Base-by-base conservation (phyloP, 2,113 vertebrate species). In the Nipponia nippon region DNA sequence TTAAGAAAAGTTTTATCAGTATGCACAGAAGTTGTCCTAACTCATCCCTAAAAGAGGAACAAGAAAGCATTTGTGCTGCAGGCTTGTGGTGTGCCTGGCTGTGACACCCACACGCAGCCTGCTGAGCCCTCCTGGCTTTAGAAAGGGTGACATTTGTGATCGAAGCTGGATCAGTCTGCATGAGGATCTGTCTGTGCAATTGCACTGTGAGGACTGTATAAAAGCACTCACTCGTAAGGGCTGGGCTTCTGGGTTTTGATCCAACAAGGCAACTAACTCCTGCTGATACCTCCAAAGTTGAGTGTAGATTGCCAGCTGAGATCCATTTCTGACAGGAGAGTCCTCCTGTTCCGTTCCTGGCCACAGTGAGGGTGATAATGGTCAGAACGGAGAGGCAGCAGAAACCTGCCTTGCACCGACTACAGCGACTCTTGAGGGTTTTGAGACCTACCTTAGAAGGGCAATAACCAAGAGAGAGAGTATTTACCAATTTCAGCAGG, bases 351-450 rank as follows among this genome's bases (percentile, higher is more conserved):
- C 26, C 49, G 70, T 82, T 90, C 30, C 75, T 75, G 65, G 22
- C 3, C 4, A 20, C 29, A 19, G 9, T 30, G 25, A 21, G n/a
- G 52, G 6, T 66, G 34, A 20, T 32, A 44, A n/a, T 6, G 38
- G 23, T 52, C 34, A 72, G 40, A 79, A 53, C 0, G 1, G 52
- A 67, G 13, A 61, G 15, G n/a, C 2, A 5, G 52, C 40, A 72
- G 30, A 53, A 61, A 72, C 18, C 34, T 71, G 34, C 20, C 58
- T 78, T 3, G 3, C 44, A 7, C 29, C 70, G 36, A 44, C 26
- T 26, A 46, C 40, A 78, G 59, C 0, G 0, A 59, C 18, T 2
- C 29, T 40, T 75, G 40, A 52, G 30, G 27, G 2, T 91, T 79
- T 91, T 65, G 56, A 27, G 25, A 75, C 11, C 70, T 75, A 26